Base-by-base conservation (phyloP, 2,797 vertebrate genomes). In the Gastrophryne carolinensis region DNA sequence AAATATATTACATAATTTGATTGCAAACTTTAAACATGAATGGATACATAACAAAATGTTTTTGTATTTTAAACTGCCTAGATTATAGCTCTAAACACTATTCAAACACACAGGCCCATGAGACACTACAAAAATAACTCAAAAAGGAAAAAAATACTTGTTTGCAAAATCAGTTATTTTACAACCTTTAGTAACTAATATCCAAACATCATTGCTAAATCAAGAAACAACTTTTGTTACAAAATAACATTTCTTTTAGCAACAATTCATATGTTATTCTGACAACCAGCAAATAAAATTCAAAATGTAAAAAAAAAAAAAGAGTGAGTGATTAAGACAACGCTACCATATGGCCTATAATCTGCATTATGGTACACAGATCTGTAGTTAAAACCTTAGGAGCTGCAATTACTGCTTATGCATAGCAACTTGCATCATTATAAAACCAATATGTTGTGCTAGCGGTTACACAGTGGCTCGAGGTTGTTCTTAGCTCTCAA, bases 351-450 rank as follows among this genome's bases (percentile, higher is more conserved):
- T 75, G 72, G 72, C 63, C 44, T 58, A 67, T 75, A 75, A 75
- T 75, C 72, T 75, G 63, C 72, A 75, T 75, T 75, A 75, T 67
- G 54, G 72, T 67, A 52, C 72, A 75, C 72, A 75, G 63, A 75
- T 60, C 53, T 67, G 72, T 75, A 75, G 63, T 75, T 75, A 75
- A 75, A 75, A 75, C 72, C 63, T 67, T 49, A 50, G 63, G 54
- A 68, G 66, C 44, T 74, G 72, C 63, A 74, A 66, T 74, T 74
- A 74, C 72, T 50, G 34, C 60, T 73, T 73, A 64, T 73, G 62
- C 72, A 58, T 49, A 74, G 62, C 27, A 41, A 50, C 52, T 39
- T 66, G 52, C 49, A 74, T 65, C 72, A 66, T 74, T 74, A 74
- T 74, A 66, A 58, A 41, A 65, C 62, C 54, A 74, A 74, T 34